These are phyloP conservation scores for Phytoseiulus persimilis DNA, from an alignment of 2,888 invertebrate genomes.

Conservation along the genomic window DNA sequence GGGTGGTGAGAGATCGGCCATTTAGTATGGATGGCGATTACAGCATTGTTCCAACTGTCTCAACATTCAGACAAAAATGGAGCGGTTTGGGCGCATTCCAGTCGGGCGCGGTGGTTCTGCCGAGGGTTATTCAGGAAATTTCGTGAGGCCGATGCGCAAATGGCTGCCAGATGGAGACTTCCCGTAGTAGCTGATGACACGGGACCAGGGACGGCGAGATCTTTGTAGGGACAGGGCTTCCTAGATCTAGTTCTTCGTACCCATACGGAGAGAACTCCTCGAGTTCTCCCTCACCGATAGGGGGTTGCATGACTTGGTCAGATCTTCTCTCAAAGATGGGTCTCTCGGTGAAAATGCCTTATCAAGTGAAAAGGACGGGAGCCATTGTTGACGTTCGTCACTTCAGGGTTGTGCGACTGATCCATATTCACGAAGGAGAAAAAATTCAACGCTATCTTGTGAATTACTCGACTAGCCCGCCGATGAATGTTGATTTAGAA, in stretches of 20 bases:
- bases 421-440: background rate
- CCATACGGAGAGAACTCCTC: no score
- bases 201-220: background rate
- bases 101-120: background rate
- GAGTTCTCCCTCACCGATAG: no score
- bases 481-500: background rate
- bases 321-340: no score
- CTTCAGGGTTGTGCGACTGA: background rate
- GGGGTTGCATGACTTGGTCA: no score
- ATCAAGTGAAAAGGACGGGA: no score
- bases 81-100: background rate
- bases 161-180: background rate
- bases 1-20: background rate
- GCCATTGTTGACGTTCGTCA: background rate
- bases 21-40: background rate
- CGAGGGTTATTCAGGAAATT: background rate
- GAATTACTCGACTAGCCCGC: background rate
- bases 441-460: background rate
- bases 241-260: background rate
- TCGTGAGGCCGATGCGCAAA: background rate
- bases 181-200: background rate
- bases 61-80: background rate
- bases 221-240: background rate
- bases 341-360: no score
- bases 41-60: background rate